Evolutionary conservation across 2,113 vertebrate species (phyloP), one percentile per base, ranked within the genome.

Genomic region (Melospiza melodia): DNA sequence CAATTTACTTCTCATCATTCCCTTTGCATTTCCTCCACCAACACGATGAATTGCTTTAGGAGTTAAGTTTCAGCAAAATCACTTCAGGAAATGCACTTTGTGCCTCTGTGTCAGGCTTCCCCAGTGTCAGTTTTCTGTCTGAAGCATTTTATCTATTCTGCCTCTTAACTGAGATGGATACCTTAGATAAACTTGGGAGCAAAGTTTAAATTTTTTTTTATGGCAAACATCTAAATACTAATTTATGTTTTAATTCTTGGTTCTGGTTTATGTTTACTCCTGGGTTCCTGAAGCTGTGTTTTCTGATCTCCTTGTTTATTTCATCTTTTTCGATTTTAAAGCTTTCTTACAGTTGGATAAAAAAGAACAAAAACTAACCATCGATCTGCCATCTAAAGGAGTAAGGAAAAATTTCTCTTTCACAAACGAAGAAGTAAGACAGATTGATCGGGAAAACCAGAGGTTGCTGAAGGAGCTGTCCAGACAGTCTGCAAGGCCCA

Each of bases 361-460:
- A 95, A 98, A 97, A 63, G 97, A 96, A 41, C 95, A 95, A 67
- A 97, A 96, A 35, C 61, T 97, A 85, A 91, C 94, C n/a, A 73
- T 98, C 27, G 95, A 97, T 84, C 97, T 92, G 27, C 96, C 98
- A 44, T 85, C 97, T 59, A 83, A 84, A 84, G 85, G 84, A 81
- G 84, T 94, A 80, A 98, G 98, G 82, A 99, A 98, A 97, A 99
- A 99, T 95, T 99, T 98, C 94, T 98, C 99, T 22, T 99, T 99
- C 94, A 98, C 95, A 71, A 98, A 98, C 68, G 98, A 98, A 2
- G 98, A 99, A 77, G 98, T 99, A 43, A 97, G 96, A 30, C 97
- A 98, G 39, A 99, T 99, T 73, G 99, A 99, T 87, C 97, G 81
- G 6, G 99, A 99, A 97, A 99, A 99, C 97, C 99, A 99, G 94